A percentile compares a stretch with the other conserved stretches of the same genome.
Evolutionary conservation across 2,113 vertebrate genomes (phyloP).

Genomic region (Lepisosteus osseus): DNA sequence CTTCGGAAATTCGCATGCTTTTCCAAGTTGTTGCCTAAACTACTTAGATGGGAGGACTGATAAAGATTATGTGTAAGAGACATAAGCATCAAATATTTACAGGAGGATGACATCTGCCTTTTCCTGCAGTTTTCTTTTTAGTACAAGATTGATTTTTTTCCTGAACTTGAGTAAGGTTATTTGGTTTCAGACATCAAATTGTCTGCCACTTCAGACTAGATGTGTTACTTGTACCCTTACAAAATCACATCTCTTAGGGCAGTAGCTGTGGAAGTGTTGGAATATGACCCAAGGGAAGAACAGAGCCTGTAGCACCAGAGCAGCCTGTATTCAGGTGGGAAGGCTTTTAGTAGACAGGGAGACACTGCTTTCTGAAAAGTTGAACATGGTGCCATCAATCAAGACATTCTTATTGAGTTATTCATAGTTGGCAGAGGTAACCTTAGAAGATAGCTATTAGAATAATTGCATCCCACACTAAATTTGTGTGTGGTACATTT

Average conservation of each 20-base stretch:
- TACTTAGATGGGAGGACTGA: too few species aligned
- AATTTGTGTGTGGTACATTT: slow-evolving; percentile 7
- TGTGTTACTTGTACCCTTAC: slow-evolving; percentile 14
- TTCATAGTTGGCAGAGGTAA: background rate
- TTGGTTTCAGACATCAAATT: slow-evolving; percentile 2
- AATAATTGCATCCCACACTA: background rate
- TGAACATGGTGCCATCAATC: background rate
- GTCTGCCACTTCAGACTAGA: slow-evolving; percentile 7
- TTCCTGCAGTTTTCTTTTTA: background rate
- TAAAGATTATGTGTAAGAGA: too few species aligned
- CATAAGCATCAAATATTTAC: background rate
- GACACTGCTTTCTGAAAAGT: background rate
- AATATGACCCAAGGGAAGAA: slow-evolving; percentile 1
- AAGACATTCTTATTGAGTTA: slow-evolving; percentile 5
- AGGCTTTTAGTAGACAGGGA: background rate
- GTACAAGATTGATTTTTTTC: background rate
- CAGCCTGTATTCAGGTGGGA: background rate
- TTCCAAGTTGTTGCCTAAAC: too few species aligned
- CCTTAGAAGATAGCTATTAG: background rate
- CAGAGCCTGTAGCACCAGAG: background rate
- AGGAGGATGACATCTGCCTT: background rate
- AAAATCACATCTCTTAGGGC: slow-evolving; percentile 13
- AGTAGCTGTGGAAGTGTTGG: slow-evolving; percentile 2
- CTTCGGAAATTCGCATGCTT: too few species aligned
- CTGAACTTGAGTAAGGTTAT: background rate